Percentiles rank a stretch among this genome's conserved stretches.
Evolutionary conservation across 1,140 invertebrate genomes (phyloP).

Genomic region (Ceratina australensis): DNA sequence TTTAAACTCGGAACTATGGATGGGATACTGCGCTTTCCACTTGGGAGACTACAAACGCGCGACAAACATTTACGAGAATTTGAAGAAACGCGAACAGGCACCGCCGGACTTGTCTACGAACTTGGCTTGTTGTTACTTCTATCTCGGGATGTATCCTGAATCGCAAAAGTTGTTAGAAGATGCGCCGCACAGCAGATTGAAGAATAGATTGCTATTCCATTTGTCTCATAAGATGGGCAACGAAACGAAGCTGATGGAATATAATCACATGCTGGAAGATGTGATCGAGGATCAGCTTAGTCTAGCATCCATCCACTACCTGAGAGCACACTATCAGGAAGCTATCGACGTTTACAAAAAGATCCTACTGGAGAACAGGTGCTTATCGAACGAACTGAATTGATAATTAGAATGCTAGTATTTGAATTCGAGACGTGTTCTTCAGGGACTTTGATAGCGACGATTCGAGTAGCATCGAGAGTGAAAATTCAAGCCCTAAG

Average conservation of each 20-base stretch:
- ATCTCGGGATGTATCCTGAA: conserved; percentile 91
- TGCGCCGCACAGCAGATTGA: conserved; percentile 82
- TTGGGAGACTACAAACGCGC: conserved; percentile 95
- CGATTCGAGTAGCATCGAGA: conserved; percentile 3
- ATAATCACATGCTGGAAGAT: conserved; percentile 92
- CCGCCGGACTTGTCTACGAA: conserved; percentile 85
- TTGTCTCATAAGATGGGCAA: conserved; percentile 96
- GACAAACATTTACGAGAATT: conserved; percentile 85
- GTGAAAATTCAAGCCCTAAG: not conserved
- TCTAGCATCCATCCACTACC: conserved; percentile 97
- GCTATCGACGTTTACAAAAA: conserved; percentile 99
- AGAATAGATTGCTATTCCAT: conserved; percentile 94
- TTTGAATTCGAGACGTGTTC: not conserved
- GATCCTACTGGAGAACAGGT: conserved; percentile 94
- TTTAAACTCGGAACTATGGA: conserved; percentile 89
- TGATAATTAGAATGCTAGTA: not conserved
- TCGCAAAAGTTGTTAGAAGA: conserved; percentile 83
- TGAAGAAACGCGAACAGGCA: conserved; percentile 76
- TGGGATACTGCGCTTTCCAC: conserved; percentile 97
- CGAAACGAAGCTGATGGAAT: conserved; percentile 89
- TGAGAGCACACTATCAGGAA: conserved; percentile 97
- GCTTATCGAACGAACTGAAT: conserved; percentile 40
- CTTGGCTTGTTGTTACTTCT: conserved; percentile 97
- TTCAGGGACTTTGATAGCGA: conserved; percentile 23
- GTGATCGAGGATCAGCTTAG: conserved; percentile 95